These are phyloP conservation scores for Dunckerocampus dactyliophorus DNA, from an alignment of 2,113 vertebrate species.

Conservation along the genomic window DNA sequence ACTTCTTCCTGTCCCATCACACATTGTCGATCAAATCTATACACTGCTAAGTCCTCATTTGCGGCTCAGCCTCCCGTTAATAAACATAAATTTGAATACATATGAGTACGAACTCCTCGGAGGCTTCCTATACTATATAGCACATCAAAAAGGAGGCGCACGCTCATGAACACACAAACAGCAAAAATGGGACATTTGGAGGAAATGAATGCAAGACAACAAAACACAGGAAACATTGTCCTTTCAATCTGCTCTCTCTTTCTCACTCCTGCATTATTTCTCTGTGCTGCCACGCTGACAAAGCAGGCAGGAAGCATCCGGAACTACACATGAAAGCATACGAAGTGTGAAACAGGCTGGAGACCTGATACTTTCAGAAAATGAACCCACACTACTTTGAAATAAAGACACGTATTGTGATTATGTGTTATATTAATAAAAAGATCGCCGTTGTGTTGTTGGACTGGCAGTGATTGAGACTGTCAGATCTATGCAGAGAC, in stretches of 20 bases:
- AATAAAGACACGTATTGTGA: not conserved
- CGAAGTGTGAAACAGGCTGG: not conserved
- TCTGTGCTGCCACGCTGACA: not conserved
- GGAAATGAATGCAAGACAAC: conserved; percentile 49
- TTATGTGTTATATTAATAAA: not conserved
- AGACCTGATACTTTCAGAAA: conserved; percentile 19
- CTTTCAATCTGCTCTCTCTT: conserved; percentile 22
- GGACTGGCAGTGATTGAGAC: no score
- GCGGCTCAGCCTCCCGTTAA: conserved; percentile 30
- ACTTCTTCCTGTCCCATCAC: not conserved
- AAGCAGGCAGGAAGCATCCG: conserved; percentile 9
- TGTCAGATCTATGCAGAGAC: no score
- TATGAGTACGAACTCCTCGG: conserved; percentile 39
- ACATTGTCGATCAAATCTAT: conserved; percentile 12
- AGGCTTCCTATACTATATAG: conserved; percentile 29
- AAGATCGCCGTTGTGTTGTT: not conserved
- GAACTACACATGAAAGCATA: conserved; percentile 24
- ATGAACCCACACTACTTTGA: conserved; percentile 10
- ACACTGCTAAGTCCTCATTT: conserved; percentile 34
- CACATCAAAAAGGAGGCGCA: conserved; percentile 41
- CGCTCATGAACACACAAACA: conserved; percentile 17
- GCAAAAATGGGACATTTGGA: conserved; percentile 53
- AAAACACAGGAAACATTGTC: conserved; percentile 27
- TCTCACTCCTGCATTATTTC: conserved; percentile 6
- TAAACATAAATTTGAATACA: conserved; percentile 60